Conservation (phyloP, 2,797 vertebrate genomes). For the Amblyraja radiata region DNA sequence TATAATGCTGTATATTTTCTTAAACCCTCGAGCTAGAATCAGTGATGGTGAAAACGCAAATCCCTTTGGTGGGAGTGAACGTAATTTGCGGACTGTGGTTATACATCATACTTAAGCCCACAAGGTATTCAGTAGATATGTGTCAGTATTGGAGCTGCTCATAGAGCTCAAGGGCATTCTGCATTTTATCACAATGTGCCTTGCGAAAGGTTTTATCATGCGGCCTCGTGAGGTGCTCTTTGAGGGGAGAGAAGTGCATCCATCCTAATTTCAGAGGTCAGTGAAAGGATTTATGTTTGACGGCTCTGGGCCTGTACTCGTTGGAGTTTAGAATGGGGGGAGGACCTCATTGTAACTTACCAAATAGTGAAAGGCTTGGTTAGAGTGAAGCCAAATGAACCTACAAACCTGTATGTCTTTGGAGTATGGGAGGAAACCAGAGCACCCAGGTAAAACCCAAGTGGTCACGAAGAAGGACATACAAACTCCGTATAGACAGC, state of each 20-base stretch:
- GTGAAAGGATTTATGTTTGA: background rate
- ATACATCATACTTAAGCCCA: background rate
- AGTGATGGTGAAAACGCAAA: background rate
- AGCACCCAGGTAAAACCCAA: too few species aligned
- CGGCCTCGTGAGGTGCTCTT: background rate
- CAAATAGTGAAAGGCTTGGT: too few species aligned
- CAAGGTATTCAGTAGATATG: background rate
- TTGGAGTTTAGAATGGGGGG: too few species aligned
- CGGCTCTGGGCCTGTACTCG: too few species aligned
- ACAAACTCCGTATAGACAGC: too few species aligned
- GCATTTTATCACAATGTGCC: background rate
- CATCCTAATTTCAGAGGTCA: background rate
- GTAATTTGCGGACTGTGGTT: background rate
- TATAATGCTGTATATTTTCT: background rate
- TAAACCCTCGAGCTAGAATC: background rate
- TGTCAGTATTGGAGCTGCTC: background rate
- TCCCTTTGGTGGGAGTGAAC: background rate
- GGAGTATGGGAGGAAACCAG: too few species aligned
- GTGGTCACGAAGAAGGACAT: too few species aligned
- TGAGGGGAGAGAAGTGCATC: background rate
- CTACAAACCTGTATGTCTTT: too few species aligned
- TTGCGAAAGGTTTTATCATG: background rate
- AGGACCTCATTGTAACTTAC: too few species aligned
- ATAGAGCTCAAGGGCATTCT: background rate
- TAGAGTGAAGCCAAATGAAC: too few species aligned